Base-by-base conservation (phyloP, 2,113 vertebrate genomes). In the Cyanistes caeruleus region DNA sequence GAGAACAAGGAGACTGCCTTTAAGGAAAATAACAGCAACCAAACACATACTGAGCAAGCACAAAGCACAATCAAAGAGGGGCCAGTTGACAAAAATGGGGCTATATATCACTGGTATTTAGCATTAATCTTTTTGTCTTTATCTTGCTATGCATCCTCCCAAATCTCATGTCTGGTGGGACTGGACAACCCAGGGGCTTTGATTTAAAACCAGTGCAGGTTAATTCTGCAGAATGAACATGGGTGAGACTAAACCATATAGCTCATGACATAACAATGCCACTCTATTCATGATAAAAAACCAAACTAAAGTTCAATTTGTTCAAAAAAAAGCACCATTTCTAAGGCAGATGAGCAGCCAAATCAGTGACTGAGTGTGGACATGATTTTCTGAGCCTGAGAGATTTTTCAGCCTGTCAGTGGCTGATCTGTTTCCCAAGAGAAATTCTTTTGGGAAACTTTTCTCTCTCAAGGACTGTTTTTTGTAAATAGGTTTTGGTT, bases 11-110 rank as follows among this genome's bases (percentile, higher is more conserved):
- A 55, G 23, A 89, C 10, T n/a, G 43, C 11, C 33, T 68, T 37
- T 22, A 65, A 31, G n/a, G 69, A 30, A 60, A 58, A 49, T 4
- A 79, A 28, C 53, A 68, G 46, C 49, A 55, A 39, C 7, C 17
- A 65, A 84, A 53, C 21, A 39, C 0, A 0, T 12, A 25, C 39
- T 7, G 37, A 79, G 13, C 1, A 4, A 72, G 44, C 25, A 41
- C 58, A 83, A 87, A 69, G 63, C 1, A 52, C 46, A 52, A 24
- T 8, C 53, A 41, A 41, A 87, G 33, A 76, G n/a, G 58, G 62
- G 48, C 5, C 10, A 22, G 15, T 20, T 64, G 30, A 27, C 58
- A 69, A 33, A 91, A 67, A 28, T 16, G 3, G 81, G 31, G 25
- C 39, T 55, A 81, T 91, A 51, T 43, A 44, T 13, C 59, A 51